Percentiles rank a stretch among this genome's conserved stretches.
Conservation (phyloP, 2,797 vertebrate genomes). For the Dallia pectoralis region DNA sequence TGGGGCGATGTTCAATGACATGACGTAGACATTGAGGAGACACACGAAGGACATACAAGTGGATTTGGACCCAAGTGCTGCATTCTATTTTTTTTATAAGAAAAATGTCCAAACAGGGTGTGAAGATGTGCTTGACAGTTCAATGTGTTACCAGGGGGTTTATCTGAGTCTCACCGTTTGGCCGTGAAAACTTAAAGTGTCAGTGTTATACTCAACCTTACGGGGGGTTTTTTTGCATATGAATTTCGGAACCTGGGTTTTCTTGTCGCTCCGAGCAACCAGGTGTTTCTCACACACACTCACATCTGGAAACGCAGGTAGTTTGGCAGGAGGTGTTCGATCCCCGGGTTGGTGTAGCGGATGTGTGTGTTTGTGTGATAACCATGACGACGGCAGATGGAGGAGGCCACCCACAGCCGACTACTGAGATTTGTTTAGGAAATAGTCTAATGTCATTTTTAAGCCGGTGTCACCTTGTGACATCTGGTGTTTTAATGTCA, state of each 20-base stretch:
- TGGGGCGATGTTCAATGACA: conserved; percentile 24
- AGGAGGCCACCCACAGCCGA: background rate
- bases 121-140: conserved; percentile 36
- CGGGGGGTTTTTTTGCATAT: conserved; percentile 1
- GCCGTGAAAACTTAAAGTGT: conserved; percentile 6
- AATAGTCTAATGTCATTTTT: too few relatives aligned
- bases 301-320: background rate
- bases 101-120: conserved; percentile 69
- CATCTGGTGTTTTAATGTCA: background rate
- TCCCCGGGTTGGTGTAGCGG: background rate
- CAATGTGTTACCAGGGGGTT: conserved; percentile 19
- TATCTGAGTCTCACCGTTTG: conserved; percentile 26
- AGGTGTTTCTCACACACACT: background rate
- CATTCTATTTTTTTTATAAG: conserved; percentile 50
- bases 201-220: conserved; percentile 18
- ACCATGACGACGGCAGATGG: background rate
- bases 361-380: background rate
- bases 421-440: too few relatives aligned
- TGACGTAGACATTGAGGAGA: conserved; percentile 9
- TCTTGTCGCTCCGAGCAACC: background rate
- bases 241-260: conserved; percentile 8
- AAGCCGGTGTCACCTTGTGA: background rate
- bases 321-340: background rate
- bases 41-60: background rate
- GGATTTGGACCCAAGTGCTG: conserved; percentile 29